Evolutionary conservation across 2,113 vertebrate genomes (phyloP).

Genomic region (Cavia aperea): DNA sequence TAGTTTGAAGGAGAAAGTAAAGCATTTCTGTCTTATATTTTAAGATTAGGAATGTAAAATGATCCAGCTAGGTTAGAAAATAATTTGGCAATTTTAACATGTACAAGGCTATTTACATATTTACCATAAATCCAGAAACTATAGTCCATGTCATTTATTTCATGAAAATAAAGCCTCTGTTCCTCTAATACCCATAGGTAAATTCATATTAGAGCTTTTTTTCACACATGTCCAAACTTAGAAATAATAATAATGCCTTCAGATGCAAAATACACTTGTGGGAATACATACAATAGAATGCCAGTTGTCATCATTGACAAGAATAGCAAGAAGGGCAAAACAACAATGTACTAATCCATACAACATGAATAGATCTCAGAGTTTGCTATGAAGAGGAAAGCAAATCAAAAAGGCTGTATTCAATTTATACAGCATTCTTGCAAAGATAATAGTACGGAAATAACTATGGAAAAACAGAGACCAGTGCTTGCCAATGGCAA

Average conservation of each 20-base stretch:
- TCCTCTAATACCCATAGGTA: background rate
- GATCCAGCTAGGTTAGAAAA: background rate
- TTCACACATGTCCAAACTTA: background rate
- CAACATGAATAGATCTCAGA: background rate
- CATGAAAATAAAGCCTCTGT: background rate
- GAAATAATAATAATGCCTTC: background rate
- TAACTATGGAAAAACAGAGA: background rate
- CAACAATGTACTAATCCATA: background rate
- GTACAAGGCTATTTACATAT: background rate
- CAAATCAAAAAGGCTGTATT: background rate
- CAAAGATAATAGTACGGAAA: background rate
- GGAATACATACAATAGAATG: background rate
- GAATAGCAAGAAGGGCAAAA: background rate
- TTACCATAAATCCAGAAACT: background rate
- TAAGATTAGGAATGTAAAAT: background rate
- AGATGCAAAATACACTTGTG: background rate
- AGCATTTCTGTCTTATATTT: background rate
- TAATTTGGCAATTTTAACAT: background rate
- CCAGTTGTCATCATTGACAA: background rate
- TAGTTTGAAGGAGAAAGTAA: background rate
- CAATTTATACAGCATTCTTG: background rate
- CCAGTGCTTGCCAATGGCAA: background rate
- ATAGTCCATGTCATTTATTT: background rate
- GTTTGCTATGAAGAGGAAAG: background rate
- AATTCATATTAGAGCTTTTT: background rate